Base-by-base conservation (phyloP, 2,113 vertebrate species). In the Eurystomus gularis region DNA sequence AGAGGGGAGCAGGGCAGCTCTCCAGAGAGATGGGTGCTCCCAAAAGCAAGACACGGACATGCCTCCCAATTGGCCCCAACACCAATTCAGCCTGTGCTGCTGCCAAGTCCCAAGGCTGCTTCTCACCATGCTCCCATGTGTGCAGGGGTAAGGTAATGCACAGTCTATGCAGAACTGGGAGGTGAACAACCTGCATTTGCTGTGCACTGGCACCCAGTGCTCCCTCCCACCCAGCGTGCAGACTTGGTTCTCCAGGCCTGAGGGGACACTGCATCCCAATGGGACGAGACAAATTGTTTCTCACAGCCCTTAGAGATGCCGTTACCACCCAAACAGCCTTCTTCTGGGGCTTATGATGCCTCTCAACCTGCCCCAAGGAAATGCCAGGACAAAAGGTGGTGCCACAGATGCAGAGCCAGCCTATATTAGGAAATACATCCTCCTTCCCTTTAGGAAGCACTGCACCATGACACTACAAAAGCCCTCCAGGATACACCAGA, bases 71-170 rank as follows among this genome's bases (percentile, higher is more conserved):
- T 0, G 1, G 35, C 58, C 73, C 60, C 1, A 5, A 48, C 1
- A 3, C 3, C 3, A 64, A 37, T 46, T 46, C 60, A 35, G 78
- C 52, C 71, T 23, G 17, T 37, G 54, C 20, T 52, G 33, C 40
- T 52, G 77, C 46, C 85, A 64, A 48, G 42, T 13, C 35, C 31
- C 69, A 46, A 61, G 0, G 0, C 81, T 21, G 73, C 54, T 48
- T 28, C 73, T 58, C 61, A 31, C 28, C 8, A 1, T 1, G 17
- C 60, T 79, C 52, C 48, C 42, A 25, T 3, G 1, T 12, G 25
- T 0, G 1, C 0, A 0, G 55, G 0, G 6, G n/a, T 29, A 13
- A 33, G 12, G 46, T 14, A 68, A 71, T 0, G 0, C 37, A 37
- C 1, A 0, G 24, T 25, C 62, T 15, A 54, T 61, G 77, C 76